These are phyloP conservation scores for Chionoecetes opilio DNA, from an alignment of 1,140 invertebrate species.

Conservation along the genomic window DNA sequence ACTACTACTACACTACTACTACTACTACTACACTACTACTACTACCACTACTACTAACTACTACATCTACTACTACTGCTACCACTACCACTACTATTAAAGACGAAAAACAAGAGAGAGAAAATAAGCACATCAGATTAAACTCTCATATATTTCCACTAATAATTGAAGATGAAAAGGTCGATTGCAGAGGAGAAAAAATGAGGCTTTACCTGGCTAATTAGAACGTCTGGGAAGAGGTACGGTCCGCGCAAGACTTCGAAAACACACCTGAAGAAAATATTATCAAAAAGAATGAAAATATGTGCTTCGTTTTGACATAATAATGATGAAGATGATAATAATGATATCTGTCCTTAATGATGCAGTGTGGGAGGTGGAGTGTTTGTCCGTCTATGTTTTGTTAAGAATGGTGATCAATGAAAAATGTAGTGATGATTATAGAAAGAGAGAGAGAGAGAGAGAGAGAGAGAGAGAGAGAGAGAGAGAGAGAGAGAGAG, in stretches of 20 bases:
- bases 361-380: no score
- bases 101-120: neutral
- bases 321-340: no score
- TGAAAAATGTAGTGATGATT: no score
- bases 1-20: no score
- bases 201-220: neutral
- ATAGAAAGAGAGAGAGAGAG: neutral
- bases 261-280: neutral
- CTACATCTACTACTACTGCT: no score
- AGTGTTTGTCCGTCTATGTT: no score
- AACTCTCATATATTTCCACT: neutral
- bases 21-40: no score
- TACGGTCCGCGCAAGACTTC: neutral
- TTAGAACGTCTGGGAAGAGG: conserved; percentile 7
- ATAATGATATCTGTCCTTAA: no score
- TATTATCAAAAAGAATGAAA: neutral
- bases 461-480: neutral
- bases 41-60: no score
- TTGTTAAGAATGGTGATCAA: no score
- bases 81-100: no score
- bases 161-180: conserved; percentile 17
- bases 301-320: no score
- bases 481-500: conserved; percentile 64
- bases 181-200: neutral
- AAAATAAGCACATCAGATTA: neutral